Evolutionary conservation across 1,140 invertebrate genomes (phyloP).

Genomic region (Drosophila nasuta): DNA sequence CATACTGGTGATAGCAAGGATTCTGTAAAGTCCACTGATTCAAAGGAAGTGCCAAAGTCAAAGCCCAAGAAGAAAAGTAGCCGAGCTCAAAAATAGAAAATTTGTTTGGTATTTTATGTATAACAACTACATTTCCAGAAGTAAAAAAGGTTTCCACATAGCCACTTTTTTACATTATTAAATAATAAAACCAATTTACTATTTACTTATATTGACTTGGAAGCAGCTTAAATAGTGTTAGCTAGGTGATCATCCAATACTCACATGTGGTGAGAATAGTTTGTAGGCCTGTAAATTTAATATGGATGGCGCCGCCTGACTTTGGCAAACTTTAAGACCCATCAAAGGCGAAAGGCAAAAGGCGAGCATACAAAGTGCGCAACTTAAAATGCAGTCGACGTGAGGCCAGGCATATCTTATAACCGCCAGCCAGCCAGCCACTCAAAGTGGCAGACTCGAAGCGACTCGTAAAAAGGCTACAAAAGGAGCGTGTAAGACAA

Average conservation of each 20-base stretch:
- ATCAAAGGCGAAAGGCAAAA: conserved; percentile 40
- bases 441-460: conserved; percentile 48
- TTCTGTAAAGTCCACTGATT: too few species aligned
- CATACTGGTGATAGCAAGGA: background rate
- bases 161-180: too few species aligned
- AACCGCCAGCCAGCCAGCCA: conserved; percentile 61
- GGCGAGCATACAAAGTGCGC: conserved; percentile 25
- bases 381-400: conserved; percentile 63
- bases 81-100: too few species aligned
- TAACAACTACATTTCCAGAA: too few species aligned
- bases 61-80: background rate
- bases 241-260: too few species aligned
- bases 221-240: too few species aligned
- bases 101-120: too few species aligned
- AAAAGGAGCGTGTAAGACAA: conserved; percentile 65
- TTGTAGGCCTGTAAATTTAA: conserved; percentile 32
- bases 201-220: too few species aligned
- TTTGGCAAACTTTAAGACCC: conserved; percentile 52
- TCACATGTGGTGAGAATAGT: too few species aligned
- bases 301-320: conserved; percentile 52
- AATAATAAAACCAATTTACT: too few species aligned
- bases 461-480: conserved; percentile 35
- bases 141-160: too few species aligned
- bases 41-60: background rate
- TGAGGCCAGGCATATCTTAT: conserved; percentile 60